Percentiles rank a stretch among this genome's conserved stretches.
These are phyloP conservation scores for Acanthopagrus latus DNA, from an alignment of 2,797 vertebrate species.

Conservation along the genomic window DNA sequence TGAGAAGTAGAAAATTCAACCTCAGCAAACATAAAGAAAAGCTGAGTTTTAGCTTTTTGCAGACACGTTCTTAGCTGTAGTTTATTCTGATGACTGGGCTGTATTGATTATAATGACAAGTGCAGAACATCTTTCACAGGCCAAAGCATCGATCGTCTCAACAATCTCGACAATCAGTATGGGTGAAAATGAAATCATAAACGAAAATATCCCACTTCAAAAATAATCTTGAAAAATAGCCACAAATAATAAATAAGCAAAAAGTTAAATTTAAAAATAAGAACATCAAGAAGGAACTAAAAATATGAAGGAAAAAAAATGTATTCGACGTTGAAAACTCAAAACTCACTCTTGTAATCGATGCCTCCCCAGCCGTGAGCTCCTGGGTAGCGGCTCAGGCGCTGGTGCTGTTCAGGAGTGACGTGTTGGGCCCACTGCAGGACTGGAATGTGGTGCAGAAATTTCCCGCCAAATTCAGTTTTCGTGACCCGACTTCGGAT, in stretches of 20 bases:
- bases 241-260: background rate
- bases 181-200: too few relatives aligned
- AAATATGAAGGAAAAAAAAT: background rate
- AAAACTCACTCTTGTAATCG: slow-evolving; percentile 68
- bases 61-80: too few relatives aligned
- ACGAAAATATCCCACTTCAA: too few relatives aligned
- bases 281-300: background rate
- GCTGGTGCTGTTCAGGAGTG: slow-evolving; percentile 66
- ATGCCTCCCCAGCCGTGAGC: slow-evolving; percentile 84
- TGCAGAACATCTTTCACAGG: too few relatives aligned
- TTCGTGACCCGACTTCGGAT: slow-evolving; percentile 60
- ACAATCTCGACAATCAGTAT: too few relatives aligned
- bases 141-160: too few relatives aligned
- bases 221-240: too few relatives aligned
- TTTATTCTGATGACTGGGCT: too few relatives aligned
- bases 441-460: slow-evolving; percentile 78
- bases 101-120: too few relatives aligned
- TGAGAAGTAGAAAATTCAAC: too few relatives aligned
- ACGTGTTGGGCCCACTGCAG: slow-evolving; percentile 84
- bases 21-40: too few relatives aligned
- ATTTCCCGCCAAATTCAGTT: slow-evolving; percentile 51
- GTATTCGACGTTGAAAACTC: fast-evolving
- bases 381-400: slow-evolving; percentile 78
- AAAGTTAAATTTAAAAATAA: background rate
- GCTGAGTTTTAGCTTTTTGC: too few relatives aligned